A percentile compares a stretch with the other conserved stretches of the same genome.
phyloP scores from a whole-genome alignment of 2,113 vertebrate species.

The Phaethornis superciliosus region DNA sequence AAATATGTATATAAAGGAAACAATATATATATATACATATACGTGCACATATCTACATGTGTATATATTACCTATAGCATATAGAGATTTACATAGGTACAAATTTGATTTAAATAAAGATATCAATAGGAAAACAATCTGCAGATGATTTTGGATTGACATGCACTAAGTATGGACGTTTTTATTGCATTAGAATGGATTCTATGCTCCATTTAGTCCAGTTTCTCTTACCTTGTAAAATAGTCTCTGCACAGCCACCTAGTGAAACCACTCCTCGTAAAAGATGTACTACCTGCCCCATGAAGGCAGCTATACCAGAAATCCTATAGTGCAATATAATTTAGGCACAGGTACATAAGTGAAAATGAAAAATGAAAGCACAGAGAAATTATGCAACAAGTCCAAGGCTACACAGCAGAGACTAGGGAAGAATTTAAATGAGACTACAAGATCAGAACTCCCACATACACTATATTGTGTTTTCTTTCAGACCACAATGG shows the following conservation, averaged over 20 bases:
- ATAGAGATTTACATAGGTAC: background rate
- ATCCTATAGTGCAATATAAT: background rate
- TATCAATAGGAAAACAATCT: background rate
- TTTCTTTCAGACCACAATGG: background rate
- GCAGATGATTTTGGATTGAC: background rate
- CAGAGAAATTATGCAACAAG: background rate
- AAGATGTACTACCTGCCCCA: background rate
- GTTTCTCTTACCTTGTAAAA: background rate
- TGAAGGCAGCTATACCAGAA: background rate
- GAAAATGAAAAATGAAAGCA: background rate
- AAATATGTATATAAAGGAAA: background rate
- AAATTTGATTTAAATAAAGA: background rate
- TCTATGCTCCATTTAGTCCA: background rate
- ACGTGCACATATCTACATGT: background rate
- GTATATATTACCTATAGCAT: background rate
- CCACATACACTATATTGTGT: background rate
- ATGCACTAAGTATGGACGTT: background rate
- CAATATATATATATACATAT: accelerated
- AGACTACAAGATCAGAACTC: background rate
- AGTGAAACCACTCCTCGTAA: background rate
- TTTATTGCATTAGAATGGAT: background rate
- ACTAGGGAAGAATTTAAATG: background rate
- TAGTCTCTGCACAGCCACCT: background rate
- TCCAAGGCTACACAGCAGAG: background rate
- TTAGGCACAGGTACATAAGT: background rate